Conservation (phyloP, 2,113 vertebrate genomes). For the Carassius carassius region DNA sequence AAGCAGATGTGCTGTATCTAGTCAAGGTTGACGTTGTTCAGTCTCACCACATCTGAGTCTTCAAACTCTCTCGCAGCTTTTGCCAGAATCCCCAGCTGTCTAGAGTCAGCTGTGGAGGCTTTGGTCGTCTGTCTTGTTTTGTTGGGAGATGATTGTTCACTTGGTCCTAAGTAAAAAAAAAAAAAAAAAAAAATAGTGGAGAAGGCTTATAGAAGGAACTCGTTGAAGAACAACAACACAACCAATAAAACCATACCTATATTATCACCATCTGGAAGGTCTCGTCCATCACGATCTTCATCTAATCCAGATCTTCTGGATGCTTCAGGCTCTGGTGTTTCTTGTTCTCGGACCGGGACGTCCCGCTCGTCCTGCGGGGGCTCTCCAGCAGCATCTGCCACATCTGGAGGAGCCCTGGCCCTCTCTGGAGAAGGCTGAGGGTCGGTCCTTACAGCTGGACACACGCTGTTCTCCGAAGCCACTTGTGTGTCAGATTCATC, state of each 20-base stretch:
- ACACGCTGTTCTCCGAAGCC: neutral
- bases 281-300: neutral
- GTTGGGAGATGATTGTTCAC: neutral
- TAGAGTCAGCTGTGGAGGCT: slow-evolving; percentile 40
- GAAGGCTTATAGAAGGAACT: neutral
- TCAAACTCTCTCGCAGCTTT: slow-evolving; percentile 75
- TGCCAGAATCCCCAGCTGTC: slow-evolving; percentile 67
- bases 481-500: slow-evolving; percentile 29
- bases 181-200: neutral
- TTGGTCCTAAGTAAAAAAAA: too few species aligned
- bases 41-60: slow-evolving; percentile 56
- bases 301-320: slow-evolving; percentile 60
- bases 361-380: neutral
- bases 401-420: neutral
- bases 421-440: slow-evolving; percentile 16
- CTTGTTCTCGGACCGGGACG: neutral
- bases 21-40: neutral
- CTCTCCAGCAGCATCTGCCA: slow-evolving; percentile 1
- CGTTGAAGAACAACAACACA: neutral
- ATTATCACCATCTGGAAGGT: neutral
- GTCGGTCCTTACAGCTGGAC: neutral
- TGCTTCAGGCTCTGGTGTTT: neutral
- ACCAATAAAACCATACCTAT: neutral
- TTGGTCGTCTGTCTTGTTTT: neutral
- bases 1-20: too few species aligned